phyloP scores from a whole-genome alignment of 2,113 vertebrate genomes.

The Scortum barcoo region DNA sequence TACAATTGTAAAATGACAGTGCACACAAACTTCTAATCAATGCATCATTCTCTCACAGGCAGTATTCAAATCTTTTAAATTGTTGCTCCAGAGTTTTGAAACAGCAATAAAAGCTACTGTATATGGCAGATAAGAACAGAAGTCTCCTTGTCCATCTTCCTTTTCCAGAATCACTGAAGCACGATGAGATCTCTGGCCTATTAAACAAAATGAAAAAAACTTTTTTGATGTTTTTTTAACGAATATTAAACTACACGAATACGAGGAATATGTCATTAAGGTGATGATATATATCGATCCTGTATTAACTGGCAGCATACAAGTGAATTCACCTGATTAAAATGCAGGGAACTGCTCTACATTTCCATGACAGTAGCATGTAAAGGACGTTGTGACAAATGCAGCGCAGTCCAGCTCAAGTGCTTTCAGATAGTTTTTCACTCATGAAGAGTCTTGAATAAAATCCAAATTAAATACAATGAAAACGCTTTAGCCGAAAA shows the following conservation, averaged over 20 bases:
- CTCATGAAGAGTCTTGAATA: constrained; percentile 13
- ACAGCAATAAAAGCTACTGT: constrained; percentile 66
- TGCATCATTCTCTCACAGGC: constrained; percentile 75
- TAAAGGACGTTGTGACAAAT: constrained; percentile 23
- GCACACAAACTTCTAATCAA: constrained; percentile 65
- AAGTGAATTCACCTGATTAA: constrained; percentile 30
- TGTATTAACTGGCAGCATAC: constrained; percentile 32
- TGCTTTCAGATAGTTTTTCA: constrained; percentile 34
- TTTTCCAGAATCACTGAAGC: constrained; percentile 33
- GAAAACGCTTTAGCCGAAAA: constrained; percentile 4
- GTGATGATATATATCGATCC: constrained; percentile 14
- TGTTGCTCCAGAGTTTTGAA: constrained; percentile 53
- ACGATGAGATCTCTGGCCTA: constrained; percentile 22
- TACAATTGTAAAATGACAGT: constrained; percentile 72
- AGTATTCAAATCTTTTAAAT: constrained; percentile 65
- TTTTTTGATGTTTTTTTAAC: constrained; percentile 1
- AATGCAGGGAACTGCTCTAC: constrained; percentile 18
- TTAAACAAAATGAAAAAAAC: constrained; percentile 6
- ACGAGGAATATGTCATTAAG: constrained; percentile 38
- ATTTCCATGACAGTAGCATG: constrained; percentile 24
- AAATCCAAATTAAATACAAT: constrained; percentile 12
- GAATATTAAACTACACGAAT: constrained; percentile 56
- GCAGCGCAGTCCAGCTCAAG: constrained; percentile 17
- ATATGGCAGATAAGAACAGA: constrained; percentile 50
- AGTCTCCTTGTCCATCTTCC: constrained; percentile 2